Percentiles rank a stretch among this genome's conserved stretches.
Evolutionary conservation across 1,140 invertebrate species (phyloP).

Genomic region (Steinernema khuongi): DNA sequence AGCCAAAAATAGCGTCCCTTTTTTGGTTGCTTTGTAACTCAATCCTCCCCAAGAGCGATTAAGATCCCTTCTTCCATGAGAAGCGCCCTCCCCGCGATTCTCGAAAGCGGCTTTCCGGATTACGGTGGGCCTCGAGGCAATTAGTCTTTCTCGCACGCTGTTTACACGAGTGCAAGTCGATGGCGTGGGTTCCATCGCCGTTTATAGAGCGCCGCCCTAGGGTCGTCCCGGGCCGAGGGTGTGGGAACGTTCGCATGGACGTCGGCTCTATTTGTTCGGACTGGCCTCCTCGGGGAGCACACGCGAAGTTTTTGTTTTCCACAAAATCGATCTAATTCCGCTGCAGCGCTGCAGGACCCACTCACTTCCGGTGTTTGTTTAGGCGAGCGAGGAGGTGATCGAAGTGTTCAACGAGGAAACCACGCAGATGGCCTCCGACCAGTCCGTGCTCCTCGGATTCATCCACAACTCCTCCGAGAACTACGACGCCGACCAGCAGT

Average conservation of each 20-base stretch:
- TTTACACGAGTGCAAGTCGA: too few species aligned
- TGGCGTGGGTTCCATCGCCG: too few species aligned
- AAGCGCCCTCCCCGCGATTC: too few species aligned
- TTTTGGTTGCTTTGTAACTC: too few species aligned
- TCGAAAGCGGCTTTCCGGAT: too few species aligned
- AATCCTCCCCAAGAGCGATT: too few species aligned
- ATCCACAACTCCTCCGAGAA: constrained; percentile 21
- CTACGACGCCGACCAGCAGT: constrained; percentile 18
- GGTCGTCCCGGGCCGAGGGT: not conserved
- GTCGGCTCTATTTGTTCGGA: not conserved
- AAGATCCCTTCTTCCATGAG: too few species aligned
- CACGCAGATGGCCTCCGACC: constrained; percentile 26
- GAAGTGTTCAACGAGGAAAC: constrained; percentile 31
- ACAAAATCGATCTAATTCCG: constrained; percentile 12
- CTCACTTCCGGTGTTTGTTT: constrained; percentile 12
- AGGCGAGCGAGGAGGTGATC: constrained; percentile 38
- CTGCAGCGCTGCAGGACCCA: not conserved
- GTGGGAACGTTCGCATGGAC: constrained; percentile 19
- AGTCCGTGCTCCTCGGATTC: constrained; percentile 30
- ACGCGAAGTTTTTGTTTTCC: constrained; percentile 10
- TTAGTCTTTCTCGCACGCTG: too few species aligned
- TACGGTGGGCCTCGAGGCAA: too few species aligned
- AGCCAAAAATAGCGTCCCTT: too few species aligned
- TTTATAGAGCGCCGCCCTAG: not conserved
- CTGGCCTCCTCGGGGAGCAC: not conserved